These are phyloP conservation scores for Drosophila takahashii DNA, from an alignment of 1,140 invertebrate genomes.

Conservation along the genomic window DNA sequence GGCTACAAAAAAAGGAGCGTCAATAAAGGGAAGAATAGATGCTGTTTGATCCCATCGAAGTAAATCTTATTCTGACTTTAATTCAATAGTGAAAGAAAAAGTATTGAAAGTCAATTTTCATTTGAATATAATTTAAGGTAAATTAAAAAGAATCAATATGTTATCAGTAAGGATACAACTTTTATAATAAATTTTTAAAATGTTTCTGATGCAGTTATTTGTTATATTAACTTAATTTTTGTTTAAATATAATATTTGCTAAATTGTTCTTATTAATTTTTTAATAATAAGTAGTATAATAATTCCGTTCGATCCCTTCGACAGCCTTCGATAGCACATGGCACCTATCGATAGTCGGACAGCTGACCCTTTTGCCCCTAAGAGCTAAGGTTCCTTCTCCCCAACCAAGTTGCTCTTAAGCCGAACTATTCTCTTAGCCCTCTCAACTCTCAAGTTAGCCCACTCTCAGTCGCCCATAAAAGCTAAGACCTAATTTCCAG, in stretches of 20 bases:
- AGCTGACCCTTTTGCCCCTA: constrained; percentile 14
- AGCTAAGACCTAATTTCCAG: constrained; percentile 55
- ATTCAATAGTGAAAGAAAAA: not conserved
- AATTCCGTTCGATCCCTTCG: not conserved
- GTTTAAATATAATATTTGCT: too few species aligned
- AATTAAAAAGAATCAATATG: too few species aligned
- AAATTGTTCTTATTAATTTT: not conserved
- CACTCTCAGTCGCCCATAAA: constrained; percentile 43
- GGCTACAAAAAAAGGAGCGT: not conserved
- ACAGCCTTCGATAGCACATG: not conserved
- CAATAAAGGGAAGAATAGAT: not conserved
- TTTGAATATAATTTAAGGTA: too few species aligned
- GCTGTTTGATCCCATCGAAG: not conserved
- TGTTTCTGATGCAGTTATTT: too few species aligned
- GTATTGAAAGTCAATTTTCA: too few species aligned
- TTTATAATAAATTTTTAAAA: not conserved
- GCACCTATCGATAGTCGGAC: constrained; percentile 22
- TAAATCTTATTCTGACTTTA: not conserved
- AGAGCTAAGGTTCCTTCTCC: constrained; percentile 3
- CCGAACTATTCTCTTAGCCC: constrained; percentile 16
- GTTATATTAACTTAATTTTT: not conserved
- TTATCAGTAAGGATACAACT: too few species aligned
- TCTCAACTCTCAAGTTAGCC: constrained; percentile 14
- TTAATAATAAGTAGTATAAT: too few species aligned
- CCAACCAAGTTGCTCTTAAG: constrained; percentile 6